phyloP scores from a whole-genome alignment of 2,888 invertebrate species.

The Willowsia nigromaculata region DNA sequence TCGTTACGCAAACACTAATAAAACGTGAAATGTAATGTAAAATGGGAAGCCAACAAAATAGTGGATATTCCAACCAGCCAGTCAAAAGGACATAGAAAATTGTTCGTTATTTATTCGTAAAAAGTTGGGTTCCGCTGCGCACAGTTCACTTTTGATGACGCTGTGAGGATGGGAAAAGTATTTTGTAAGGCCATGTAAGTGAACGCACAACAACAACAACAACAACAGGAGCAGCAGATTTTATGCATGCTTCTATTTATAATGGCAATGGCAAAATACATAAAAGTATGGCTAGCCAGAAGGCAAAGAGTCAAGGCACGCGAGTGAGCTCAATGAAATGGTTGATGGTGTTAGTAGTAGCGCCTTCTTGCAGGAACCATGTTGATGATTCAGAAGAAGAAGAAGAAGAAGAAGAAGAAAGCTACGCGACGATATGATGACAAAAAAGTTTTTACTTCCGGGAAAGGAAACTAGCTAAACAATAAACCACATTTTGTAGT shows the following conservation, averaged over 20 bases:
- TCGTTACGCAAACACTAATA: constrained; percentile 6
- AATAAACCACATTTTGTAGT: not conserved
- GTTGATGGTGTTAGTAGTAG: not conserved
- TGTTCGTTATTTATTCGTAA: not conserved
- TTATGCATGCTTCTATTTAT: not conserved
- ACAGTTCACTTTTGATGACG: not conserved
- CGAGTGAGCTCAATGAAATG: not conserved
- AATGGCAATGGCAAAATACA: not conserved
- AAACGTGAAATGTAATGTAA: constrained; percentile 29
- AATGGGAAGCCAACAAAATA: not conserved
- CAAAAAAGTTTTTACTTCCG: constrained; percentile 27
- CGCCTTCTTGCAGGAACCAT: not conserved
- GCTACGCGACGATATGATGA: constrained; percentile 4
- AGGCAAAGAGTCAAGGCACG: not conserved
- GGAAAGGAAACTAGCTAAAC: not conserved
- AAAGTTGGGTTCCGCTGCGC: not conserved
- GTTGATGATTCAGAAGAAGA: not conserved
- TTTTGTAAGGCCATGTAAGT: not conserved
- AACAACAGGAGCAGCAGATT: not conserved
- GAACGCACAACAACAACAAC: not conserved
- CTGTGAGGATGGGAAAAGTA: not conserved
- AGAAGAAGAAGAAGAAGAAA: not conserved
- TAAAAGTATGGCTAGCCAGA: not conserved
- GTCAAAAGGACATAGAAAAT: not conserved
- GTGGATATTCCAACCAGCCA: no score